Evolutionary conservation across 2,797 vertebrate species (phyloP).

Genomic region (Huso huso): DNA sequence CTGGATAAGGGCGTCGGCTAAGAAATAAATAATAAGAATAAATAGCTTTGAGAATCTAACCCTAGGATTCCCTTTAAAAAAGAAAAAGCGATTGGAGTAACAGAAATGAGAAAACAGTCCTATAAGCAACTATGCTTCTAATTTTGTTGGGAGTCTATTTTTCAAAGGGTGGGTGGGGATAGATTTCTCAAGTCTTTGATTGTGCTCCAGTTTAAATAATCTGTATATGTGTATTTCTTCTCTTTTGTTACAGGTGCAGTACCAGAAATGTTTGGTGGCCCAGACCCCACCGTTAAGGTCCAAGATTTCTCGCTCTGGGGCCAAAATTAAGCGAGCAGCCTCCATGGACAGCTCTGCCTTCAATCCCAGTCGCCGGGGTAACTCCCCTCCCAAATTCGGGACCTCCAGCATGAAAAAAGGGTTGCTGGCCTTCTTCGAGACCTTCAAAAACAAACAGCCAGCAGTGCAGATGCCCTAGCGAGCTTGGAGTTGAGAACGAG

Average conservation of each 20-base stretch:
- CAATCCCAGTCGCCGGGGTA: conserved; percentile 39
- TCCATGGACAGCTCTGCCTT: conserved; percentile 66
- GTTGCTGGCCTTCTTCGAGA: conserved; percentile 81
- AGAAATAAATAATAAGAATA: too few relatives aligned
- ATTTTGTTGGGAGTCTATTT: too few relatives aligned
- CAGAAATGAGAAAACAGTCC: too few relatives aligned
- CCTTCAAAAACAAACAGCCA: conserved; percentile 75
- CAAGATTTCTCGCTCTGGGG: conserved; percentile 55
- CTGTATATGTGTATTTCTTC: too few relatives aligned
- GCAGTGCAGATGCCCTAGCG: conserved; percentile 60
- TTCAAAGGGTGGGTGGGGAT: too few relatives aligned
- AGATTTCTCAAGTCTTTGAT: too few relatives aligned
- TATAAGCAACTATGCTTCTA: too few relatives aligned
- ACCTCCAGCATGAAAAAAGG: conserved; percentile 62
- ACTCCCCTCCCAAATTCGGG: conserved; percentile 42
- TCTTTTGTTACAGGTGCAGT: conserved; percentile 69
- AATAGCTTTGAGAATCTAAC: too few relatives aligned
- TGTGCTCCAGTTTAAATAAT: too few relatives aligned
- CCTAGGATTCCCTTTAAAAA: too few relatives aligned
- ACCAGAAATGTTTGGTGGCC: conserved; percentile 88
- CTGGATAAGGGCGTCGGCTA: too few relatives aligned
- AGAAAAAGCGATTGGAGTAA: too few relatives aligned
- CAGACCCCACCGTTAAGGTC: conserved; percentile 69
- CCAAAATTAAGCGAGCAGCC: conserved; percentile 71
- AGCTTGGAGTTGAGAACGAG: conserved; percentile 4